These are phyloP conservation scores for Cnemophilus loriae DNA, from an alignment of 2,113 vertebrate species.

Conservation along the genomic window DNA sequence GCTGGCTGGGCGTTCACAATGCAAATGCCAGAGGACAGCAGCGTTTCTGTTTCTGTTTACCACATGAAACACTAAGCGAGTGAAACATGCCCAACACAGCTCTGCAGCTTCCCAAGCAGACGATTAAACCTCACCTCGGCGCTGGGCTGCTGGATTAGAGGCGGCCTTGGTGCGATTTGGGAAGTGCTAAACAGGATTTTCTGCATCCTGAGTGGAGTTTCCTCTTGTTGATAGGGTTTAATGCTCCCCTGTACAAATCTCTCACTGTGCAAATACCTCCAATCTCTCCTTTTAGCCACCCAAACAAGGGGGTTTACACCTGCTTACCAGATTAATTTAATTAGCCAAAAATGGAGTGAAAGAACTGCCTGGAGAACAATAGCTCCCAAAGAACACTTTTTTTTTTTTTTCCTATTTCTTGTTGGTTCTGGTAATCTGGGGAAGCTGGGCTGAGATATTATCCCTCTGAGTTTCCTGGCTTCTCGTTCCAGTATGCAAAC, in stretches of 20 bases:
- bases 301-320: conserved; percentile 80
- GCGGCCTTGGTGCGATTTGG: conserved; percentile 7
- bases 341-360: conserved; percentile 76
- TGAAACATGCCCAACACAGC: background rate
- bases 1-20: background rate
- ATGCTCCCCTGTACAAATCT: conserved; percentile 46
- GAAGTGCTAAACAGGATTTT: conserved; percentile 66
- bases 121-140: background rate
- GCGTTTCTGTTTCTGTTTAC: background rate
- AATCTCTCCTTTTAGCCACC: conserved; percentile 59
- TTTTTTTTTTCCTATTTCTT: background rate
- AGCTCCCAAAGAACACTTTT: conserved; percentile 9
- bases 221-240: conserved; percentile 58
- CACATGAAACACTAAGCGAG: background rate
- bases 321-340: conserved; percentile 87
- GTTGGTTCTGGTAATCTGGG: background rate
- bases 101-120: background rate
- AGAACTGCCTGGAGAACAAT: conserved; percentile 73
- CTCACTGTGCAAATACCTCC: conserved; percentile 46
- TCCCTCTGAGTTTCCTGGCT: background rate
- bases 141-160: background rate
- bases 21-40: background rate
- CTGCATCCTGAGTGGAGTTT: conserved; percentile 64
- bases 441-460: background rate
- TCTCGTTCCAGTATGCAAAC: background rate